These are phyloP conservation scores for Hestina assimilis DNA, from an alignment of 1,140 invertebrate species.

Conservation along the genomic window DNA sequence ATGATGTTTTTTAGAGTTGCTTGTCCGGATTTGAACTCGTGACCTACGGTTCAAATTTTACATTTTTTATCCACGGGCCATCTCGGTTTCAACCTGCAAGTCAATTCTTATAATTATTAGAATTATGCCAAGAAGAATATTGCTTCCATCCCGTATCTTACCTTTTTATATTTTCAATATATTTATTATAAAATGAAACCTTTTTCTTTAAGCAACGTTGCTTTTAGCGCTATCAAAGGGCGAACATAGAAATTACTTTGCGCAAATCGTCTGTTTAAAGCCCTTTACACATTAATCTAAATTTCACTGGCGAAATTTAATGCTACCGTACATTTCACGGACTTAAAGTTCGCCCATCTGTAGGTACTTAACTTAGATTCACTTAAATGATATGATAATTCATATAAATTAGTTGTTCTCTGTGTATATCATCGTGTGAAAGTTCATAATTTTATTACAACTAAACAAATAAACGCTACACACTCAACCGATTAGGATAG, in stretches of 20 bases:
- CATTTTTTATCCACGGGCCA: too few species aligned
- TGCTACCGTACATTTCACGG: slow-evolving; percentile 10
- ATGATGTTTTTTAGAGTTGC: too few species aligned
- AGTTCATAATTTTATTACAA: too few species aligned
- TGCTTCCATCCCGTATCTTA: too few species aligned
- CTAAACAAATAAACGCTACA: too few species aligned
- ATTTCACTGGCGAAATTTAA: slow-evolving; percentile 14
- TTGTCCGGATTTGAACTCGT: too few species aligned
- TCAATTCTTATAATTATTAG: too few species aligned
- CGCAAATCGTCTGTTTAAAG: slow-evolving; percentile 3
- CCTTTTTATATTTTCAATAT: neutral
- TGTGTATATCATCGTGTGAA: neutral
- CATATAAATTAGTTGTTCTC: neutral
- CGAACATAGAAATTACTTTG: neutral
- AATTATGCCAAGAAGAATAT: too few species aligned
- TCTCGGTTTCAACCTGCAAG: too few species aligned
- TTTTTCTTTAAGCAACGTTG: neutral
- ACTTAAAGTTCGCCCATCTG: slow-evolving; percentile 5
- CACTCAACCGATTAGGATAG: too few species aligned
- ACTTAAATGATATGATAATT: slow-evolving; percentile 17
- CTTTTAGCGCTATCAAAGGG: neutral
- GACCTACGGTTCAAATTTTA: too few species aligned
- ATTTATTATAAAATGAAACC: neutral
- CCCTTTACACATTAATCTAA: slow-evolving; percentile 17
- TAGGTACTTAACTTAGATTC: slow-evolving; percentile 7